Evolutionary conservation across 30 jellyfish, hydroid and myxozoan species (phyloP).

Genomic region (Hydractinia echinata): DNA sequence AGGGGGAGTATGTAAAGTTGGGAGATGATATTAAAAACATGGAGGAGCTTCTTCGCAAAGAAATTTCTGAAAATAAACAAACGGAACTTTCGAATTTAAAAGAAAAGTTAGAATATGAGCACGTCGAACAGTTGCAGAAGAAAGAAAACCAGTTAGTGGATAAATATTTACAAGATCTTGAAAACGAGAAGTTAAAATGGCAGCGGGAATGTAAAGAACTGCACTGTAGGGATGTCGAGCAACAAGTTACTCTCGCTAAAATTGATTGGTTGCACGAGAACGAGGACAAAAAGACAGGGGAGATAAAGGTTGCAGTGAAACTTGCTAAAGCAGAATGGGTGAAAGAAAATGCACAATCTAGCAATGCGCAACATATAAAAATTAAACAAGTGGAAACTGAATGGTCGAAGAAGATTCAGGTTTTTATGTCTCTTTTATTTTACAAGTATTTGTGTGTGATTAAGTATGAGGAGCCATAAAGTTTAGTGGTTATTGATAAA

Average conservation of each 20-base stretch:
- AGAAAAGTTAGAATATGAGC: conserved; percentile 23
- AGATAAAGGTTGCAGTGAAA: neutral
- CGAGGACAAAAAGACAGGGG: neutral
- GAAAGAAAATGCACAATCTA: neutral
- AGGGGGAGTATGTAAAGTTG: conserved; percentile 63
- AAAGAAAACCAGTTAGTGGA: conserved; percentile 27
- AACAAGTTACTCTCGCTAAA: conserved; percentile 58
- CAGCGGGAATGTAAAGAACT: conserved; percentile 36
- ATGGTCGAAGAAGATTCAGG: no score
- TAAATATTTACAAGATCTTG: conserved; percentile 30
- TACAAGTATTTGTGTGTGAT: no score
- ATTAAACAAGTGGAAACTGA: no score
- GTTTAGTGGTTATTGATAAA: no score
- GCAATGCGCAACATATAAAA: neutral
- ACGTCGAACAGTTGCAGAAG: conserved; percentile 33
- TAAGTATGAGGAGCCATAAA: no score
- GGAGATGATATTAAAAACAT: conserved; percentile 54
- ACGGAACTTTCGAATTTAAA: conserved; percentile 22
- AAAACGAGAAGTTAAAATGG: conserved; percentile 39
- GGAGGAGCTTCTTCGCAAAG: conserved; percentile 46
- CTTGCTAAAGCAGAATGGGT: conserved; percentile 27
- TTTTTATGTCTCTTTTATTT: no score
- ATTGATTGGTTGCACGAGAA: conserved; percentile 46
- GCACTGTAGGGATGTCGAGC: conserved; percentile 42
- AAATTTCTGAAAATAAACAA: neutral